Base-by-base conservation (phyloP, 2,797 vertebrate species). In the Danio kyathit region DNA sequence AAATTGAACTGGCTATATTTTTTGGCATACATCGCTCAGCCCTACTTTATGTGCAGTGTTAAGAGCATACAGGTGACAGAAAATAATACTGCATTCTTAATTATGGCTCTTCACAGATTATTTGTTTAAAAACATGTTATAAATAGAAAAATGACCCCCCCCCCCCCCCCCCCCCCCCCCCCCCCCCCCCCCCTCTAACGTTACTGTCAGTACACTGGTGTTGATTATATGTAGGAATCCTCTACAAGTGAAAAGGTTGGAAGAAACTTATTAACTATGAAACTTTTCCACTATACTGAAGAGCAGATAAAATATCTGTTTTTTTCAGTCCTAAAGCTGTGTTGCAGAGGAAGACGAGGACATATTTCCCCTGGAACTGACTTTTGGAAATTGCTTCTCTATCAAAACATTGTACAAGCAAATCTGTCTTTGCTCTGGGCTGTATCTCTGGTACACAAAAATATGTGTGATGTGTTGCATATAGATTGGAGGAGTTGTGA, bases 381-480 rank as follows among this genome's bases (percentile, higher is more conserved):
- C 69, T 81, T 82, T 73, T 70, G 75, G 76, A 82, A 87, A 87
- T 85, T 76, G 79, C 69, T 77, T 86, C 74, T 85, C 73, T 83
- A 85, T 86, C 82, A 85, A 84, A 89, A 89, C 87, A 89, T 69
- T 70, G 85, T 88, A 81, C 88, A 88, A 86, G 86, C 83, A 89
- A 88, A 90, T 91, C 80, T 84, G 81, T 73, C 80, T 63, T 64
- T 79, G 81, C 80, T 86, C 84, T 80, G 60, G 83, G 88, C 74
- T 74, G 60, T 79, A 76, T 88, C 82, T 87, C 69, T 72, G 67
- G 80, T 19, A 56, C 75, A 82, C 70, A 66, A 69, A 76, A 65
- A 87, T 88, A 79, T 87, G 88, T 90, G 90, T 91, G 90, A 92
- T 90, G 91, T 88, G 81, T 79, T 85, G 87, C 74, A 85, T 86